phyloP scores from a whole-genome alignment of 2,113 vertebrate genomes.

The Cnemophilus loriae region DNA sequence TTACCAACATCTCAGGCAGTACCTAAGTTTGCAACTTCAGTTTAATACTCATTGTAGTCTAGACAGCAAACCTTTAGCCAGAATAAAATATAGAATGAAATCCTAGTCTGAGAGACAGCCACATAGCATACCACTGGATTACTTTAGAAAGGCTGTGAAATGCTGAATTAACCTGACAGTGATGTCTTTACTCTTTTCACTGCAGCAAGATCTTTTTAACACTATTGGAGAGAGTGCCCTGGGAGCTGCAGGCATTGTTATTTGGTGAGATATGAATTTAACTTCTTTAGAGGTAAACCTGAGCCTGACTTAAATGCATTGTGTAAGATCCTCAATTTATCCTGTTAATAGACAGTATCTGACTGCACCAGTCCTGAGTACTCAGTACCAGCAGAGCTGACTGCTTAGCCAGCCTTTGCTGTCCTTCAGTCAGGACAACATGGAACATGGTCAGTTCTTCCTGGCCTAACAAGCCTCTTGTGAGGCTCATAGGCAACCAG shows the following conservation, averaged over 20 bases:
- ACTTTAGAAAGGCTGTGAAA: neutral
- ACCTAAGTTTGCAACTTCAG: neutral
- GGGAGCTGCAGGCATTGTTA: conserved; percentile 77
- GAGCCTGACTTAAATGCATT: neutral
- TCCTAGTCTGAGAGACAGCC: neutral
- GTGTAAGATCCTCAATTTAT: neutral
- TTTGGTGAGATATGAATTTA: conserved; percentile 80
- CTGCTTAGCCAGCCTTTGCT: neutral
- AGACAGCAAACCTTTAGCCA: neutral
- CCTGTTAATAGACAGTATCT: neutral
- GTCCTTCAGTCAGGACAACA: neutral
- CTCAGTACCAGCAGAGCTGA: neutral
- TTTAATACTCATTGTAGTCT: neutral
- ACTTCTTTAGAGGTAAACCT: conserved; percentile 74
- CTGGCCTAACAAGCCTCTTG: neutral
- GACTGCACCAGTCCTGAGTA: neutral
- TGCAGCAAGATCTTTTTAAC: conserved; percentile 78
- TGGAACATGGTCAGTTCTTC: neutral
- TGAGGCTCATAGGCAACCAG: neutral
- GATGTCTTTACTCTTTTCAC: conserved; percentile 7
- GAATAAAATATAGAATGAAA: neutral
- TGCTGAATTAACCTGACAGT: neutral
- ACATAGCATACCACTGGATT: neutral
- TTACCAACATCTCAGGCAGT: neutral
- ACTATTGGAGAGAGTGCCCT: conserved; percentile 78